These are phyloP conservation scores for Limnephilus marmoratus DNA, from an alignment of 2,888 invertebrate genomes.

Conservation along the genomic window DNA sequence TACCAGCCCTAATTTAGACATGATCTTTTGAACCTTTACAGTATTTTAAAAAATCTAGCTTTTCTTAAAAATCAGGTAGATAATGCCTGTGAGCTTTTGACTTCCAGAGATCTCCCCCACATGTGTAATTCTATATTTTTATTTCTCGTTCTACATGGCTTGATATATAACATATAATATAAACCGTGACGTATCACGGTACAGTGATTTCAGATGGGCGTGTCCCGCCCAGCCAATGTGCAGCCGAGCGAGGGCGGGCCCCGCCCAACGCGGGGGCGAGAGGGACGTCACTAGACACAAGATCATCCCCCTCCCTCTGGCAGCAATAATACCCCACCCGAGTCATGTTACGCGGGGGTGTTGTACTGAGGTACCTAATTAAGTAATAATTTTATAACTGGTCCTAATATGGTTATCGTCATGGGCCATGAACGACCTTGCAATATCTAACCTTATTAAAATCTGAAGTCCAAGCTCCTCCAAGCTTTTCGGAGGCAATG, in stretches of 20 bases:
- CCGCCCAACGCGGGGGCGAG: conserved; percentile 57
- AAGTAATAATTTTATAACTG: neutral
- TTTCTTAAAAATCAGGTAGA: neutral
- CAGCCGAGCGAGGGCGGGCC: conserved; percentile 73
- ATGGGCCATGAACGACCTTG: neutral
- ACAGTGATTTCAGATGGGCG: conserved; percentile 71
- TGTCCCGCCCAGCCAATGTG: conserved; percentile 77
- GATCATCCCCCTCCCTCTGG: conserved; percentile 23
- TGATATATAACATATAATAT: conserved; percentile 31
- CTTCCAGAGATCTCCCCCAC: neutral
- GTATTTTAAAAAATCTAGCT: no score
- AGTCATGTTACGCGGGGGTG: conserved; percentile 14
- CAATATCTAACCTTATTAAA: neutral
- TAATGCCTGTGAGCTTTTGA: neutral
- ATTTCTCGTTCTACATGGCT: neutral
- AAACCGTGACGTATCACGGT: conserved; percentile 53
- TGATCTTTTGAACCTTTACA: no score
- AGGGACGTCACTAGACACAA: conserved; percentile 34
- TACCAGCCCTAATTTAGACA: no score
- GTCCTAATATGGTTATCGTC: neutral
- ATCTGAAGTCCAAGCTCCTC: no score
- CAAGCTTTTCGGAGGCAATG: no score
- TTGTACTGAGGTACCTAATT: neutral
- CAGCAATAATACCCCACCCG: conserved; percentile 49
- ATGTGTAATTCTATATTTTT: neutral